Evolutionary conservation across 2,797 vertebrate genomes (phyloP).

Genomic region (Perodicticus potto): DNA sequence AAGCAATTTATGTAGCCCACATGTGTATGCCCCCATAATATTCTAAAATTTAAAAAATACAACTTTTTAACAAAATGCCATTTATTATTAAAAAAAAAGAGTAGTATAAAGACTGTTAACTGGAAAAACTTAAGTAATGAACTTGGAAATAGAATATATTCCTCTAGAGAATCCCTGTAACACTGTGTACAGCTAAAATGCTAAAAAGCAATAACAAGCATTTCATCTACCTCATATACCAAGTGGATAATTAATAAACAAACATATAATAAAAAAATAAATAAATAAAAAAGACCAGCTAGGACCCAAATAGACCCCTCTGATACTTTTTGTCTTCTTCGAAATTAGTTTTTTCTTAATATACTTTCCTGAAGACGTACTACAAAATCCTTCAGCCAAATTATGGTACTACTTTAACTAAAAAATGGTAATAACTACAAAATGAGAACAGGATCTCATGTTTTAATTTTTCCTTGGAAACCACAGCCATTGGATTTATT

Average conservation of each 20-base stretch:
- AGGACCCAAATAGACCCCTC: neutral
- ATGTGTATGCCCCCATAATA: too few species aligned
- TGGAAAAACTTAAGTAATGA: slow-evolving; percentile 11
- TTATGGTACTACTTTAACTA: neutral
- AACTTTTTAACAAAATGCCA: too few species aligned
- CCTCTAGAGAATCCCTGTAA: neutral
- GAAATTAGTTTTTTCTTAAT: neutral
- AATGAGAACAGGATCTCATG: neutral
- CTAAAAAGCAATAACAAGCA: neutral
- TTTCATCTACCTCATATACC: neutral
- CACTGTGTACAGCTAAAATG: slow-evolving; percentile 62
- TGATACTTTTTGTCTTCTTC: neutral
- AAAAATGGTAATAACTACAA: neutral
- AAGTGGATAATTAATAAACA: neutral
- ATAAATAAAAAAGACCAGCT: neutral
- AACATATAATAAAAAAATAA: neutral
- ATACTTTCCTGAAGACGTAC: neutral
- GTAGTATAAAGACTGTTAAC: slow-evolving; percentile 57
- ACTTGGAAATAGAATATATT: slow-evolving; percentile 32
- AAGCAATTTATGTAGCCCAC: too few species aligned
- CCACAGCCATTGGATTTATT: neutral
- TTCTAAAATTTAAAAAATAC: too few species aligned
- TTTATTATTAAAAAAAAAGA: neutral
- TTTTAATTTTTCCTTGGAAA: neutral
- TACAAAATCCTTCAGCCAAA: neutral